Base-by-base conservation (phyloP, 2,113 vertebrate genomes). In the Fukomys damarensis region DNA sequence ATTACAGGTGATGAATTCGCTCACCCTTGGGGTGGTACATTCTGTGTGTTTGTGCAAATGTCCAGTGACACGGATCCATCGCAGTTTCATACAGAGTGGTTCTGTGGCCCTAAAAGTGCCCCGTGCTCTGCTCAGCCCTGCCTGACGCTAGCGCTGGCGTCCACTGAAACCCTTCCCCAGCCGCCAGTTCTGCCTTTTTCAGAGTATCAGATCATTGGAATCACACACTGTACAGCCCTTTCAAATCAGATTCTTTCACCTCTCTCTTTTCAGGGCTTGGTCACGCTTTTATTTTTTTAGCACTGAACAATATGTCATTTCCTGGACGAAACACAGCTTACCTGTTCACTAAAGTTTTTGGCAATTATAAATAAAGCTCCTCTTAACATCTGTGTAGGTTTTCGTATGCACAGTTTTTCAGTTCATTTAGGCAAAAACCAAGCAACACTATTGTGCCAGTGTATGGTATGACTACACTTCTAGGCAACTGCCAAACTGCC, bases 1-100 rank as follows among this genome's bases (percentile, higher is more conserved):
- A 56, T n/a, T 9, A 32, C 38, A 59, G 20, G 0, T 12, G 2
- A 49, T 22, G 38, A 58, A 6, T 38, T 19, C 6, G 13, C 8
- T 58, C 83, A 32, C 3, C 35, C 61, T 14, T 46, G 14, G 38
- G 43, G 7, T 13, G 22, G 58, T 1, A 11, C 35, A 54, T 30
- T 30, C 70, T 65, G 0, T 17, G 86, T 20, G 38, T 83, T 66
- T 80, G 61, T 14, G 22, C 26, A 59, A 10, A 41, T 22, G 16
- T 19, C 9, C 43, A 43, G 22, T 1, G 49, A 46, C 58, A 26
- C 0, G 12, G 13, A 28, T 26, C 58, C 19, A 6, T 9, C 28
- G 10, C 22, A 17, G 54, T 8, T 9, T 35, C 83, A 5, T 0
- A n/a, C 14, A 46, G 49, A 13, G 5, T 3, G 3, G 32, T 17